Conservation (phyloP, 2,113 vertebrate genomes). For the Sylvia atricapilla region DNA sequence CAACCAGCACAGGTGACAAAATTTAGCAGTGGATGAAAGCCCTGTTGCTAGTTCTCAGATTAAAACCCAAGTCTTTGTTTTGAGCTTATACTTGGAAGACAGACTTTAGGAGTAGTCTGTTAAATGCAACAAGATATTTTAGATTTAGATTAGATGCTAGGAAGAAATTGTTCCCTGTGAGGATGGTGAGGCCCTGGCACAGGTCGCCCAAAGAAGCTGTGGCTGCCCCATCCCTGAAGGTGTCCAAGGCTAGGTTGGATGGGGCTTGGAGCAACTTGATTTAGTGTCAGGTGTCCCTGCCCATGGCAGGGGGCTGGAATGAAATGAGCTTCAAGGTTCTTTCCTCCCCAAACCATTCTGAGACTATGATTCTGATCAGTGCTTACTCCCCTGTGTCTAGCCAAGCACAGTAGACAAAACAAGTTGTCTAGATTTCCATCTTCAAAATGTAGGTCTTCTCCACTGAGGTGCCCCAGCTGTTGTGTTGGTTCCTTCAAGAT, state of each 20-base stretch:
- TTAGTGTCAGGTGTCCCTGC: neutral
- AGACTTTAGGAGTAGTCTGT: neutral
- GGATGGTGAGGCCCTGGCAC: neutral
- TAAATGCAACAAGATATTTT: neutral
- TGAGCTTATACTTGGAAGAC: neutral
- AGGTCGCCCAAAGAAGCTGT: neutral
- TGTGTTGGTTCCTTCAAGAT: neutral
- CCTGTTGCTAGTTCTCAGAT: neutral
- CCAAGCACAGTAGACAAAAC: neutral
- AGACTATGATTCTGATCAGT: neutral
- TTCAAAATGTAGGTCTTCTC: neutral
- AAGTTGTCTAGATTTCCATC: neutral
- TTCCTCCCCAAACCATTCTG: neutral
- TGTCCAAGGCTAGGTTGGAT: neutral
- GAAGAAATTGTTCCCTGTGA: neutral
- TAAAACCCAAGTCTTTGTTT: neutral
- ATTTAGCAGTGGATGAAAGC: neutral
- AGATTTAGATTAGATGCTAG: neutral
- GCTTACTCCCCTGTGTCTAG: neutral
- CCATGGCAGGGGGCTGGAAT: neutral
- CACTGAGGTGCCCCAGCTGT: neutral
- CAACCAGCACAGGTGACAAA: neutral
- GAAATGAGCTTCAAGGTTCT: neutral
- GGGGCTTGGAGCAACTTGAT: rapidly evolving
- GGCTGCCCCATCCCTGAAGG: neutral